Conservation (phyloP, 1,140 invertebrate species). For the Scaptomyza pallida region DNA sequence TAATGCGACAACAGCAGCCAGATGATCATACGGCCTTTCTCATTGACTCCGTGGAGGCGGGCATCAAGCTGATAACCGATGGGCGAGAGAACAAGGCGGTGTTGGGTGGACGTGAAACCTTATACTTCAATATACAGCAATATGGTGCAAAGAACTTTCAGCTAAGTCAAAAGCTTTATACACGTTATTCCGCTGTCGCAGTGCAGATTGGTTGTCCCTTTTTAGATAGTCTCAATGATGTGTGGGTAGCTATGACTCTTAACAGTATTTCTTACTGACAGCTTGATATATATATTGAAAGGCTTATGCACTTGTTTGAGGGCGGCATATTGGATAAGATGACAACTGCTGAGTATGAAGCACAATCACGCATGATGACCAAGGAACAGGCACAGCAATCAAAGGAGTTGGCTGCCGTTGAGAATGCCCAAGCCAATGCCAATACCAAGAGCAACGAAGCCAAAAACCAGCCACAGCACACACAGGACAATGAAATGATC, state of each 20-base stretch:
- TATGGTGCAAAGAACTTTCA: slow-evolving; percentile 88
- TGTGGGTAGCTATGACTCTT: slow-evolving; percentile 84
- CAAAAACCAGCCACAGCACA: slow-evolving; percentile 14
- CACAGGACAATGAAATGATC: slow-evolving; percentile 72
- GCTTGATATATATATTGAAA: slow-evolving; percentile 49
- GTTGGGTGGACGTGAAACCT: slow-evolving; percentile 88
- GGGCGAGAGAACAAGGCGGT: slow-evolving; percentile 86
- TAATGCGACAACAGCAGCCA: slow-evolving; percentile 86
- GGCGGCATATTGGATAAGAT: slow-evolving; percentile 89
- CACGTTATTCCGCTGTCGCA: slow-evolving; percentile 89
- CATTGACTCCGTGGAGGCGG: slow-evolving; percentile 87
- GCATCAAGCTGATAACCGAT: slow-evolving; percentile 86
- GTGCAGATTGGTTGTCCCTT: slow-evolving; percentile 90
- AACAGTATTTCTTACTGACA: not conserved
- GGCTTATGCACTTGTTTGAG: slow-evolving; percentile 89
- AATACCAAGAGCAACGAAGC: slow-evolving; percentile 44
- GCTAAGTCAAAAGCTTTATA: slow-evolving; percentile 89
- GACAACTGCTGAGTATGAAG: slow-evolving; percentile 88
- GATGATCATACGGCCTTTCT: slow-evolving; percentile 77
- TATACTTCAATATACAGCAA: slow-evolving; percentile 89
- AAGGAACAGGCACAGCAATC: slow-evolving; percentile 68
- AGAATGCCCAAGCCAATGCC: slow-evolving; percentile 52
- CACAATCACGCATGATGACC: slow-evolving; percentile 85
- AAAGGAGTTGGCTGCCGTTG: slow-evolving; percentile 44
- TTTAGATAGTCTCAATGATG: slow-evolving; percentile 88